Base-by-base conservation (phyloP, 2,888 invertebrate species). In the Hirtodrosophila cameraria region DNA sequence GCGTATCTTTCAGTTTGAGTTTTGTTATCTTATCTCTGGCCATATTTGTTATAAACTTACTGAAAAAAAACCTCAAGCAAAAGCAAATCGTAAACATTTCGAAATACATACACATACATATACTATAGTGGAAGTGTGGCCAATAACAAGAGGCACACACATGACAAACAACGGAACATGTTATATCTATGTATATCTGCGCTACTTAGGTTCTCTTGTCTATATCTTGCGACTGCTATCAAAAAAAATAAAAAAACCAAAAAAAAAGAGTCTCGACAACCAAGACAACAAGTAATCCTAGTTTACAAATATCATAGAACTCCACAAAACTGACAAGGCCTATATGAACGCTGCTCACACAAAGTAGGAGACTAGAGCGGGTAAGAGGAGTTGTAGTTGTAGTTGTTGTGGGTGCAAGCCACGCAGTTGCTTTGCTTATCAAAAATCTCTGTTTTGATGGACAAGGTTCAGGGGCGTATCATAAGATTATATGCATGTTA, bases 41-140 rank as follows among this genome's bases (percentile, higher is more conserved):
- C 72, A 83, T 82, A 82, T 82, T 82, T 82, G 82, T 72, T 82
- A 80, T 76, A 70, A 82, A 76, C 82, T 86, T 83, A 82, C 83
- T 83, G 84, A 69, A 76, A 71, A 50, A 58, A 53, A 53, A 61
- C 39, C 83, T 75, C 83, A 65, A 79, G 80, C 80, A 80, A 82
- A 86, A 83, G 80, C 83, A 80, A 82, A 86, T 83, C 86, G 80
- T 82, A 80, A 83, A 86, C 80, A 86, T 82, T 82, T 86, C 77
- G 57, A 75, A 79, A 83, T 83, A 82, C 63, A 70, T 66, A 57
- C 69, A 79, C 76, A 82, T 59, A 70, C 61, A 57, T 73, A 61
- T 62, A 60, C 72, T 76, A 61, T 65, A 43, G 50, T 53, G 79
- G 80, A 78, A 82, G 80, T 83, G 67, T 58, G 52, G 57, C 42